phyloP scores from a whole-genome alignment of 2,888 invertebrate genomes.

The Drosophila tanythrix region DNA sequence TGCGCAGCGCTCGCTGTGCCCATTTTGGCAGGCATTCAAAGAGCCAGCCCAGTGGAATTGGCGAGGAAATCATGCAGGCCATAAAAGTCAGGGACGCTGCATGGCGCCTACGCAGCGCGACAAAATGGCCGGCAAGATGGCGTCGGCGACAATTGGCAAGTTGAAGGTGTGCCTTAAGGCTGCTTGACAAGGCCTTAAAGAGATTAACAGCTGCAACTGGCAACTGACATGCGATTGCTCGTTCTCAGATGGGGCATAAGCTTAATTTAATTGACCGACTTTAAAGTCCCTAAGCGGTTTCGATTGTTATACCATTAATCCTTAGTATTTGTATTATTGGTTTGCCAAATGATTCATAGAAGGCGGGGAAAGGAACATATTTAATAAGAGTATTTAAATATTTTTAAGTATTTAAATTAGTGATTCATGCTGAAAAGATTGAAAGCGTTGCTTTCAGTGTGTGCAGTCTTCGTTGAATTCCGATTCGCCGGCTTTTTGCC shows the following conservation, averaged over 20 bases:
- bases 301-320: not conserved
- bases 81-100: constrained; percentile 55
- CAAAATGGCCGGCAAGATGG: constrained; percentile 71
- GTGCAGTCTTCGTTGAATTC: not conserved
- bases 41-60: constrained; percentile 42
- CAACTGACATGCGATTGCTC: constrained; percentile 22
- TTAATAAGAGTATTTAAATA: not conserved
- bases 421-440: not conserved
- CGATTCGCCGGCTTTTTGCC: constrained; percentile 8
- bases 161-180: constrained; percentile 49
- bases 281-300: not conserved
- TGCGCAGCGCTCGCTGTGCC: constrained; percentile 25
- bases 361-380: not conserved
- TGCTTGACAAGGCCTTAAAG: constrained; percentile 28
- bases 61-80: constrained; percentile 58
- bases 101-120: constrained; percentile 70
- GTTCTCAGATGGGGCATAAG: not conserved
- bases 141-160: constrained; percentile 43
- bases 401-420: not conserved
- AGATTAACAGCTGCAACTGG: constrained; percentile 31
- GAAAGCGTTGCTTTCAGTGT: not conserved
- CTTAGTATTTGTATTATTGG: too few species aligned
- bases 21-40: constrained; percentile 76
- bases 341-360: not conserved
- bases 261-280: constrained; percentile 1